Evolutionary conservation across 1,140 invertebrate species (phyloP).

Genomic region (Drosophila kanapiae): DNA sequence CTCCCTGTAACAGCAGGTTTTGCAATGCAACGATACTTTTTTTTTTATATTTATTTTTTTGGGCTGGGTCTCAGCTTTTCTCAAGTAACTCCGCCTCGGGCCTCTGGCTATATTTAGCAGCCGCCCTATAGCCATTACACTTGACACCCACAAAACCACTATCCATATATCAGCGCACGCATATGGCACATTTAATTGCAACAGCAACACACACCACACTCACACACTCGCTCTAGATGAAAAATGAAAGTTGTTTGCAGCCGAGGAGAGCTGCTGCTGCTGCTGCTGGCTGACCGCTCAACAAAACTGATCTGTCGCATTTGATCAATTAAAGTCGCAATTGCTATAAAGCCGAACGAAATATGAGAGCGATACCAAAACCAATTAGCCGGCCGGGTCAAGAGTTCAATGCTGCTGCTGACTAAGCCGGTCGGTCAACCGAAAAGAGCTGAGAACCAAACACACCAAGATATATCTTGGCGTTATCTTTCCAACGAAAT

Average conservation of each 20-base stretch:
- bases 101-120: slow-evolving; percentile 72
- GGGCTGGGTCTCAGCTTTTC: slow-evolving; percentile 53
- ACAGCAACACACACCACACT: slow-evolving; percentile 35
- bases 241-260: slow-evolving; percentile 80
- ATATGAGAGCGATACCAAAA: slow-evolving; percentile 51
- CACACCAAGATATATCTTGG: slow-evolving; percentile 6
- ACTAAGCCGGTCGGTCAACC: slow-evolving; percentile 31
- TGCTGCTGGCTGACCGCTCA: not conserved
- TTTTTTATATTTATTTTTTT: slow-evolving; percentile 22
- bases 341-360: slow-evolving; percentile 62
- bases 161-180: slow-evolving; percentile 39
- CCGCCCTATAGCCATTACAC: slow-evolving; percentile 78
- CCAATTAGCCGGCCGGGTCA: slow-evolving; percentile 75
- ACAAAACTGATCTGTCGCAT: slow-evolving; percentile 54
- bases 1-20: slow-evolving; percentile 10
- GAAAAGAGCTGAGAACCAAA: slow-evolving; percentile 8
- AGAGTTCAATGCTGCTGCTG: slow-evolving; percentile 72
- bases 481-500: slow-evolving; percentile 42
- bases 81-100: slow-evolving; percentile 43
- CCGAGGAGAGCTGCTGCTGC: slow-evolving; percentile 29
- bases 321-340: slow-evolving; percentile 78
- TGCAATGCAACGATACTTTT: slow-evolving; percentile 29
- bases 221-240: slow-evolving; percentile 57
- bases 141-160: slow-evolving; percentile 78
- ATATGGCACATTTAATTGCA: slow-evolving; percentile 80